These are phyloP conservation scores for Bedellia somnulentella DNA, from an alignment of 2,888 invertebrate genomes.

Conservation along the genomic window DNA sequence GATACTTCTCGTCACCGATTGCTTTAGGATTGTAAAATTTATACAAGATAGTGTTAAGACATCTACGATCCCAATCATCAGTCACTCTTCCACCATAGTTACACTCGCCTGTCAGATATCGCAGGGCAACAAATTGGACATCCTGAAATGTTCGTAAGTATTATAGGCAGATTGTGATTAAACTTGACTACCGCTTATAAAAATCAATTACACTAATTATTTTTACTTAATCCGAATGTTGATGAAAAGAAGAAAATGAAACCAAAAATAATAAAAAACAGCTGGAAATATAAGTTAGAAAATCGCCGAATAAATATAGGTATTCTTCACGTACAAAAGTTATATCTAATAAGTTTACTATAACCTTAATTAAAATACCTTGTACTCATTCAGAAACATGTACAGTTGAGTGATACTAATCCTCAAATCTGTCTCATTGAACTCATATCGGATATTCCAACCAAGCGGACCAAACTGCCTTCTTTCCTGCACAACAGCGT, in stretches of 20 bases:
- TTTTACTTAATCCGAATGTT: background rate
- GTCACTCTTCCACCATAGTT: conserved; percentile 96
- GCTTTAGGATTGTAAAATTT: conserved; percentile 77
- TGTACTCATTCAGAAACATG: conserved; percentile 82
- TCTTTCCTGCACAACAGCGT: conserved; percentile 88
- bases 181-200: background rate
- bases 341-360: too few species aligned
- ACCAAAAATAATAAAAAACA: background rate
- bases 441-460: conserved; percentile 95
- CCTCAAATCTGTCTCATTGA: conserved; percentile 90
- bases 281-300: background rate
- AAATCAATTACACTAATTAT: background rate
- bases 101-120: conserved; percentile 92
- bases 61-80: conserved; percentile 92
- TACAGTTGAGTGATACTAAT: conserved; percentile 89
- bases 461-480: conserved; percentile 90
- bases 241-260: too few species aligned
- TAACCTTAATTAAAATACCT: too few species aligned
- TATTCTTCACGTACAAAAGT: too few species aligned
- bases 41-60: conserved; percentile 76
- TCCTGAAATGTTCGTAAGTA: too few species aligned
- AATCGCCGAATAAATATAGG: too few species aligned
- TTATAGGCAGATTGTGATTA: background rate
- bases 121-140: conserved; percentile 82
- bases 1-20: conserved; percentile 64